These are phyloP conservation scores for Brachyhypopomus occidentalis DNA, from an alignment of 2,113 vertebrate genomes.

Conservation along the genomic window DNA sequence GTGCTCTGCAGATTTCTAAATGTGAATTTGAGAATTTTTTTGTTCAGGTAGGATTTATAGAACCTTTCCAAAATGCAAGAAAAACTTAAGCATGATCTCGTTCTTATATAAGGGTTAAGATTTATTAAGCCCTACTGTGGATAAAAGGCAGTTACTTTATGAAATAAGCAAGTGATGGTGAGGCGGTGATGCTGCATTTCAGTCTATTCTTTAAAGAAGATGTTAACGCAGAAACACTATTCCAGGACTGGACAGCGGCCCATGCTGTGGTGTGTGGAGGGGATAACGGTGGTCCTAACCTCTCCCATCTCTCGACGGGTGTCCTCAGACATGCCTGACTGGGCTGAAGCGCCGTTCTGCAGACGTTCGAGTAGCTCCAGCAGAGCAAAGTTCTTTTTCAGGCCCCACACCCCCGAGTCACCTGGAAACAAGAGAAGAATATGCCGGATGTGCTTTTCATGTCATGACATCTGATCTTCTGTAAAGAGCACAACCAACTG, in stretches of 20 bases:
- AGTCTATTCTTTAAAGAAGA: not conserved
- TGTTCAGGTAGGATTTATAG: no score
- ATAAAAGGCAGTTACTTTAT: not conserved
- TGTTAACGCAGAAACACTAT: not conserved
- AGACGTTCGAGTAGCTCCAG: constrained; percentile 93
- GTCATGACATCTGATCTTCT: no score
- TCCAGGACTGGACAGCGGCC: not conserved
- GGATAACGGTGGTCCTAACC: constrained; percentile 69
- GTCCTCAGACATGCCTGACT: constrained; percentile 86
- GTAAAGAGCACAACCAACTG: not conserved
- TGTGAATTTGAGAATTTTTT: no score
- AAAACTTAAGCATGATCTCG: not conserved
- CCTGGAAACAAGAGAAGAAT: constrained; percentile 68
- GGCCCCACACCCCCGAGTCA: constrained; percentile 96
- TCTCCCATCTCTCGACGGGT: constrained; percentile 88
- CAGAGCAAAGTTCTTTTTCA: constrained; percentile 98
- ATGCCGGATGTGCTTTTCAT: no score
- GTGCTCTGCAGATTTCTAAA: no score
- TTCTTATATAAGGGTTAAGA: not conserved
- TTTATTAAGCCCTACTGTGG: not conserved
- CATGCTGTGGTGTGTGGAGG: not conserved
- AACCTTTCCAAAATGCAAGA: not conserved
- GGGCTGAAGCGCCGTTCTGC: constrained; percentile 90
- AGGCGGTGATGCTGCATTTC: no score
- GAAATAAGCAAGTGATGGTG: no score